Base-by-base conservation (phyloP, 2,888 invertebrate species). In the Pristionchus arcanus region DNA sequence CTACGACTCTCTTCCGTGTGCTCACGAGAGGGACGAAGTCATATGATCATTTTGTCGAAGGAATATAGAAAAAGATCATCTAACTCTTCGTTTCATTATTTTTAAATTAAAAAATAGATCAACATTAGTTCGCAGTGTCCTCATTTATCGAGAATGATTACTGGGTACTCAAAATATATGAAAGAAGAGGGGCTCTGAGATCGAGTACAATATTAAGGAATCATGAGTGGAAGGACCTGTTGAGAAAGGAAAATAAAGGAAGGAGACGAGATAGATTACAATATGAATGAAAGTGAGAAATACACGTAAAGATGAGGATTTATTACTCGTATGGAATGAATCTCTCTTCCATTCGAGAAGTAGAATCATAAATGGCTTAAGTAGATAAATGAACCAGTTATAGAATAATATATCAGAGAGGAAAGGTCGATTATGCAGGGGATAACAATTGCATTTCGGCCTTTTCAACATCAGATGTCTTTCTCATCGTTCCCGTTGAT, bases 371-470 rank as follows among this genome's bases (percentile, higher is more conserved):
- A n/a, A 68, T 68, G 68, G 31, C n/a, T 68, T 15, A n/a, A n/a
- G 68, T n/a, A 49, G 42, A 25, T 68, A 68, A 15, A 7, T 25
- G 31, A 28, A 68, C 28, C 68, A 68, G 68, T 68, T 5, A 28
- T 37, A 16, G 16, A 37, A 21, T 31, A 25, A 13, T 11, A 9
- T 13, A 49, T 49, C 42, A 34, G 37, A 74, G 74, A 7, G 74
- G 37, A 34, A 19, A 25, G 37, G 13, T 49, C n/a, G 49, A 77
- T 49, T 13, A n/a, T 25, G 53, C 34, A 49, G 83, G 83, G n/a
- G 83, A 83, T 9, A 83, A n/a, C 28, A 83, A 49, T 49, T 83
- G 83, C 83, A 83, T 83, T 28, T 83, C 83, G 13, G 49, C 83
- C 53, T 83, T 83, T 21, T 83, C 83, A n/a, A n/a, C 19, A n/a